Evolutionary conservation across 2,888 invertebrate species (phyloP).

Genomic region (Epinotia demarniana): DNA sequence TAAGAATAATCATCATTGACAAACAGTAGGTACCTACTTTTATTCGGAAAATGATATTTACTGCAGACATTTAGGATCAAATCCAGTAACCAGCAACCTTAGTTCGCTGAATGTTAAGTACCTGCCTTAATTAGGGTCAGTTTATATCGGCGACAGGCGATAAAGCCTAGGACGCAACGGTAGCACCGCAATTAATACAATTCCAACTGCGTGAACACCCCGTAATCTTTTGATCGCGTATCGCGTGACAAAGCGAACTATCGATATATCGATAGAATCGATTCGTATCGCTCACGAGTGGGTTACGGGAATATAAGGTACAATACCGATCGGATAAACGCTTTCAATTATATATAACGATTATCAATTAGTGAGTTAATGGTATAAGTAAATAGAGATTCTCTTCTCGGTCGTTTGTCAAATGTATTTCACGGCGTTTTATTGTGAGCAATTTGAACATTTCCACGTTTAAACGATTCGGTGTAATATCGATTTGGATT

Average conservation of each 20-base stretch:
- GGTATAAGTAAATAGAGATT: slow-evolving; percentile 71
- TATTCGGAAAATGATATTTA: neutral
- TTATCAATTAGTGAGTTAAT: slow-evolving; percentile 72
- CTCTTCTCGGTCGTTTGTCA: slow-evolving; percentile 68
- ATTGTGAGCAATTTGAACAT: slow-evolving; percentile 71
- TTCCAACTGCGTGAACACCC: slow-evolving; percentile 50
- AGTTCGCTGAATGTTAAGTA: neutral
- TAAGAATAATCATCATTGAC: neutral
- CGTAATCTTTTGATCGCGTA: slow-evolving; percentile 51
- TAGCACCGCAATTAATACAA: slow-evolving; percentile 29
- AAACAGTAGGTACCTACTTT: neutral
- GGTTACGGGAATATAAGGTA: slow-evolving; percentile 61
- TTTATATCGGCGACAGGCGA: slow-evolving; percentile 28
- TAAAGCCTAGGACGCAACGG: slow-evolving; percentile 23
- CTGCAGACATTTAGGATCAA: slow-evolving; percentile 16
- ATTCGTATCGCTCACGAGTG: slow-evolving; percentile 68
- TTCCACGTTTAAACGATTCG: slow-evolving; percentile 78
- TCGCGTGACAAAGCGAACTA: slow-evolving; percentile 69
- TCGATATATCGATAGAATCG: slow-evolving; percentile 70
- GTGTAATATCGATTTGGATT: slow-evolving; percentile 70
- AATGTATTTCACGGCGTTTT: slow-evolving; percentile 77
- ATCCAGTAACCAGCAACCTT: slow-evolving; percentile 6
- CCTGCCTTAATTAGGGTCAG: slow-evolving; percentile 31
- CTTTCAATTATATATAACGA: slow-evolving; percentile 71
- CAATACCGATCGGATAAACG: slow-evolving; percentile 60